Conservation (phyloP, 2,888 invertebrate genomes). For the Allophyes oxyacanthae region DNA sequence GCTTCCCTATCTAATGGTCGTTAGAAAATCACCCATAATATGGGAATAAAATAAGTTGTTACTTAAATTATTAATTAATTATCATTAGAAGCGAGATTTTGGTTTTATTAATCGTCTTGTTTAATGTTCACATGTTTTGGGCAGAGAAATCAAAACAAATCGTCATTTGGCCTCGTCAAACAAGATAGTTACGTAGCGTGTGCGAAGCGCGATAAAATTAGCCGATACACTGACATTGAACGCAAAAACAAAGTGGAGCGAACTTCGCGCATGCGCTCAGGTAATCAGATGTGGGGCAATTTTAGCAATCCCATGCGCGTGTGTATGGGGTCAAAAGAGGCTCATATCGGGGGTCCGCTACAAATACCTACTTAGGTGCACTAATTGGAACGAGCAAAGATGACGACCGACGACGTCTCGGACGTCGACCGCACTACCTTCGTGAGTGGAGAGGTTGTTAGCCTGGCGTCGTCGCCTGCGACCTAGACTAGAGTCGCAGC, state of each 20-base stretch:
- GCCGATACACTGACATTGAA: conserved; percentile 89
- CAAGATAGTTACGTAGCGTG: conserved; percentile 82
- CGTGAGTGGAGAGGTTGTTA: conserved; percentile 73
- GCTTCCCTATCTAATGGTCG: not conserved
- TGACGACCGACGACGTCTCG: conserved; percentile 66
- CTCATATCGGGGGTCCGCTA: conserved; percentile 67
- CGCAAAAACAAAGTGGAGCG: conserved; percentile 87
- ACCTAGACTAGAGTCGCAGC: conserved; percentile 23
- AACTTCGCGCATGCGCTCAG: conserved; percentile 81
- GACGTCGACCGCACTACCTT: conserved; percentile 78
- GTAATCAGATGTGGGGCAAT: conserved; percentile 72
- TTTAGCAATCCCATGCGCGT: conserved; percentile 71
- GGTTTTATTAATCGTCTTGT: conserved; percentile 51
- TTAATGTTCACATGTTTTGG: conserved; percentile 70
- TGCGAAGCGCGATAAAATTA: conserved; percentile 87
- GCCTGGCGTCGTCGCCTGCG: conserved; percentile 52
- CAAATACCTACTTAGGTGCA: conserved; percentile 63
- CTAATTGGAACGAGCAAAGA: conserved; percentile 74
- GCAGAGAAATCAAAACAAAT: conserved; percentile 84
- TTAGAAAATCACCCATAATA: conserved; percentile 2
- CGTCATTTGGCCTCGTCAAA: conserved; percentile 82
- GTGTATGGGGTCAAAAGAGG: conserved; percentile 67
- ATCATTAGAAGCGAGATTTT: conserved; percentile 26
- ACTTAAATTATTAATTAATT: conserved; percentile 6
- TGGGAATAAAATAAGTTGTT: conserved; percentile 2